phyloP scores from a whole-genome alignment of 2,797 vertebrate genomes.

The Spinibarbus caldwelli region DNA sequence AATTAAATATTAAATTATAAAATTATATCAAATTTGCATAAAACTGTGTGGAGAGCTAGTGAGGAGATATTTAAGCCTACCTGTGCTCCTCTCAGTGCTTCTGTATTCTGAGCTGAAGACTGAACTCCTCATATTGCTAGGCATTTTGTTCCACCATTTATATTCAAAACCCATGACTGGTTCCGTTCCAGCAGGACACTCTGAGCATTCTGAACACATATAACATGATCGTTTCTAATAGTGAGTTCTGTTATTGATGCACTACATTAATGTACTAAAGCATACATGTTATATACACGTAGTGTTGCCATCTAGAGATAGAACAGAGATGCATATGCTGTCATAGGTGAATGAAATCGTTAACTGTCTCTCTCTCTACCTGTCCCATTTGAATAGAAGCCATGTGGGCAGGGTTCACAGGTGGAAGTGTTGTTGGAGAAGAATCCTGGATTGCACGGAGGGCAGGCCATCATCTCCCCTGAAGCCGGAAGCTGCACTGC shows the following conservation, averaged over 20 bases:
- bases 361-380: slow-evolving; percentile 70
- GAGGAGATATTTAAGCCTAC: slow-evolving; percentile 69
- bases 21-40: neutral
- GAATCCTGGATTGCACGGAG: slow-evolving; percentile 95
- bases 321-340: neutral
- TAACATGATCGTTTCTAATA: neutral
- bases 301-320: neutral
- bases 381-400: slow-evolving; percentile 90
- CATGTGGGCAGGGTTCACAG: slow-evolving; percentile 85
- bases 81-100: slow-evolving; percentile 81
- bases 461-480: slow-evolving; percentile 82
- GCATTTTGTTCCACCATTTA: slow-evolving; percentile 97
- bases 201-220: slow-evolving; percentile 78
- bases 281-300: neutral
- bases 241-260: neutral
- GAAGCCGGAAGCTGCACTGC: slow-evolving; percentile 85
- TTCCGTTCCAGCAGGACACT: slow-evolving; percentile 89
- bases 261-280: neutral
- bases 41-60: neutral
- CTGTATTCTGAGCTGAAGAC: slow-evolving; percentile 82
- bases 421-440: slow-evolving; percentile 80
- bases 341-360: neutral
- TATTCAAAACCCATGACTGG: slow-evolving; percentile 88
- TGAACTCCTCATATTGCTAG: slow-evolving; percentile 88
- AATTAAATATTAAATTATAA: neutral